Evolutionary conservation across 2,113 vertebrate genomes (phyloP).

Genomic region (Tachuris rubrigastra): DNA sequence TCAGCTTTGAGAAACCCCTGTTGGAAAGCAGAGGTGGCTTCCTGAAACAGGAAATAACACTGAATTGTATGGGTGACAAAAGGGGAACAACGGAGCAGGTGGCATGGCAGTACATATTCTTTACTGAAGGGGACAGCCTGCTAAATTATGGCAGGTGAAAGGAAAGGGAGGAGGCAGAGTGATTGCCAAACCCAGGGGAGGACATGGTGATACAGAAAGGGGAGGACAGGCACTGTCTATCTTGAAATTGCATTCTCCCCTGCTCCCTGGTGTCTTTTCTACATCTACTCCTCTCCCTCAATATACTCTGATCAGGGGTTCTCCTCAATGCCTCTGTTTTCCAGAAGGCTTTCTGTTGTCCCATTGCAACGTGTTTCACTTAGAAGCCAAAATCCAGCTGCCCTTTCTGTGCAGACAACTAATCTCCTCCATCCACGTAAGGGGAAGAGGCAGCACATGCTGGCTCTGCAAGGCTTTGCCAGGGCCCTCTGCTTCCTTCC

Average conservation of each 20-base stretch:
- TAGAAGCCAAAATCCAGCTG: not conserved
- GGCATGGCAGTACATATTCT: accelerated
- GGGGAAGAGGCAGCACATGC: accelerated
- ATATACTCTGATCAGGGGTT: not conserved
- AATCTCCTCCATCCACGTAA: accelerated
- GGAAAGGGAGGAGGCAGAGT: not conserved
- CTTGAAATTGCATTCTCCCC: accelerated
- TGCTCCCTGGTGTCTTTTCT: not conserved
- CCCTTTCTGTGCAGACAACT: not conserved
- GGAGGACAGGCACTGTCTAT: not conserved
- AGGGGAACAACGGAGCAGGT: accelerated
- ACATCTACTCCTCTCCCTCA: not conserved
- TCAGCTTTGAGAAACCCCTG: not conserved
- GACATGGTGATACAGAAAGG: accelerated
- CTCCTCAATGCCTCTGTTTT: accelerated
- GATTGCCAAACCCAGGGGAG: not conserved
- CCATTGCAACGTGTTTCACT: not conserved
- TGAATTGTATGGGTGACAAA: not conserved
- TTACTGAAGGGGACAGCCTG: not conserved
- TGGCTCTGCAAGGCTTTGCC: not conserved
- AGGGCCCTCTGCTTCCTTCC: not conserved
- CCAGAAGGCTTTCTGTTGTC: not conserved
- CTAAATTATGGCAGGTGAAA: not conserved
- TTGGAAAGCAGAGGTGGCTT: not conserved
- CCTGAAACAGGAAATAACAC: not conserved